These are phyloP conservation scores for Diorhabda elongata DNA, from an alignment of 1,140 invertebrate genomes.

Conservation along the genomic window DNA sequence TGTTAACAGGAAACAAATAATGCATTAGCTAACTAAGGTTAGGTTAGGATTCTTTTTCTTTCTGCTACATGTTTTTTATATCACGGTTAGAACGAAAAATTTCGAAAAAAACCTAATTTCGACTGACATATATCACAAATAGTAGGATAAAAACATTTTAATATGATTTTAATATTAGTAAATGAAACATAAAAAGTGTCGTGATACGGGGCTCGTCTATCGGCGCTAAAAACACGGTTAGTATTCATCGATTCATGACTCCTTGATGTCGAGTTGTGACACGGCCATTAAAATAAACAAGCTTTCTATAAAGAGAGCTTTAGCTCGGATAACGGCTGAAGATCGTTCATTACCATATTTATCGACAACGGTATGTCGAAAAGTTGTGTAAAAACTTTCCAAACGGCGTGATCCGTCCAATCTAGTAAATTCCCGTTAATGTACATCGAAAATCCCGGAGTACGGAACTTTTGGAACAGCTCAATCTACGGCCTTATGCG, in stretches of 20 bases:
- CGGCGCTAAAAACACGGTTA: constrained; percentile 4
- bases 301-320: constrained; percentile 18
- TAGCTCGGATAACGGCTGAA: constrained; percentile 2
- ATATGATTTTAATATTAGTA: too few relatives aligned
- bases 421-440: constrained; percentile 38
- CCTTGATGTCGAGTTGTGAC: constrained; percentile 5
- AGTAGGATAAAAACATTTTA: too few relatives aligned
- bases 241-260: constrained; percentile 17
- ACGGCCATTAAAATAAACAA: constrained; percentile 25
- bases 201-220: background rate
- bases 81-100: too few relatives aligned
- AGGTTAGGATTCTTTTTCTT: too few relatives aligned
- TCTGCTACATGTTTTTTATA: too few relatives aligned
- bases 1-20: too few relatives aligned
- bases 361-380: constrained; percentile 30
- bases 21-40: too few relatives aligned
- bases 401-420: constrained; percentile 32
- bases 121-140: too few relatives aligned
- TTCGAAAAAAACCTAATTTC: too few relatives aligned
- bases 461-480: constrained; percentile 29
- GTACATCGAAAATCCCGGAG: constrained; percentile 30
- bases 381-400: constrained; percentile 30
- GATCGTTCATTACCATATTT: constrained; percentile 40
- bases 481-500: constrained; percentile 1
- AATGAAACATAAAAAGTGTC: too few relatives aligned